Base-by-base conservation (phyloP, 2,113 vertebrate genomes). In the Lophius piscatorius region DNA sequence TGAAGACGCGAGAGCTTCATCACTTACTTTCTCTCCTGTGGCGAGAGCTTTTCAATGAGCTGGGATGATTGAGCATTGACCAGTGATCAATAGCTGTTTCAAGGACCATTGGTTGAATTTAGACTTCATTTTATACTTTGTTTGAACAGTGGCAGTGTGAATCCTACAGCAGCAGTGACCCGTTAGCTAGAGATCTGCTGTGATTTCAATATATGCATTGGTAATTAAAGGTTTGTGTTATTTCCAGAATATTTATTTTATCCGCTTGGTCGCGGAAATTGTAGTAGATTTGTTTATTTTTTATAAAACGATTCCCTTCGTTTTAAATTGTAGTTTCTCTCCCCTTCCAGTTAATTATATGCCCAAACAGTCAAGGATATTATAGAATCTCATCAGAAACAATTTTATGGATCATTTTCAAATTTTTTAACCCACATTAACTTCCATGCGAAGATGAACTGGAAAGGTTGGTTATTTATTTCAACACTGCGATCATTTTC, bases 21-120 rank as follows among this genome's bases (percentile, higher is more conserved):
- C 73, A 69, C 65, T 81, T 70, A 58, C 52, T 64, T 67, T 33
- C 62, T 50, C 78, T 64, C 84, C 80, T 41, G 63, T 34, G 63
- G 82, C 40, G 73, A 82, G 64, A 63, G 49, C 63, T 44, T 52
- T 74, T 70, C 68, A 63, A 42, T 74, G 61, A 69, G 52, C 39
- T 36, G 17, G 4, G 45, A 76, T 61, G 41, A 87, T 82, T 81
- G 84, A 56, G 22, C 81, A 63, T 68, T 39, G 79, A 84, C 40
- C 41, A 40, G 42, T 5, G 49, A 55, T 86, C 83, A 78, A 87
- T 84, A 81, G 55, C 55, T 38, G 46, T 58, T 61, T 70, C 59
- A 74, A 77, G 71, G 72, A 18, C 61, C 74, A 68, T 81, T 78
- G 65, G 60, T 48, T 76, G 45, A 42, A 65, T 62, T 65, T 63